A percentile compares a stretch with the other conserved stretches of the same genome.
Conservation (phyloP, 2,888 invertebrate genomes). For the Ditylenchus weischeri region DNA sequence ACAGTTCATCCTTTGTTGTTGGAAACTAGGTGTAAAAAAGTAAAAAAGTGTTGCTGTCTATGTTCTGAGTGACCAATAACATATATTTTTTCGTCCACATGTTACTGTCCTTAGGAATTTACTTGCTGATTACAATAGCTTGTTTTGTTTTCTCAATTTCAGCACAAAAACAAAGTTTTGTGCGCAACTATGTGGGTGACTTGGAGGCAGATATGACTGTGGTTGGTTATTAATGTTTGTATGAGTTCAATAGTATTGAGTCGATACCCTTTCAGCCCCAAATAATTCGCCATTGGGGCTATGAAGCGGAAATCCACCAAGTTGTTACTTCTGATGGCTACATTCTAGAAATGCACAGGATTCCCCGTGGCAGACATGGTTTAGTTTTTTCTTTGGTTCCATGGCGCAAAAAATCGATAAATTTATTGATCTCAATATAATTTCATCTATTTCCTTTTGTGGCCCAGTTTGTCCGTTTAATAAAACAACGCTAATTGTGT, state of each 20-base stretch:
- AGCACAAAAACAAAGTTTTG: constrained; percentile 5
- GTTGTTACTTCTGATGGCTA: constrained; percentile 62
- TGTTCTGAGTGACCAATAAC: too few species aligned
- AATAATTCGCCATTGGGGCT: constrained; percentile 62
- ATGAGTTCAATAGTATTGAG: neutral
- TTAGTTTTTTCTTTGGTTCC: neutral
- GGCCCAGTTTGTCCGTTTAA: neutral
- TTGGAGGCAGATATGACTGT: constrained; percentile 55
- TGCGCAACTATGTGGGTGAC: constrained; percentile 38
- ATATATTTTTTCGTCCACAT: too few species aligned
- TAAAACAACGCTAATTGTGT: too few species aligned
- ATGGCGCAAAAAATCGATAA: too few species aligned
- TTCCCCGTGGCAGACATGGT: constrained; percentile 61
- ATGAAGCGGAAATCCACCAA: constrained; percentile 62
- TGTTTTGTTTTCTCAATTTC: too few species aligned
- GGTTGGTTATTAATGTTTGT: constrained; percentile 32
- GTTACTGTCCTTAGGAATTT: too few species aligned
- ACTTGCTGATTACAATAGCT: too few species aligned
- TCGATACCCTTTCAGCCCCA: constrained; percentile 45
- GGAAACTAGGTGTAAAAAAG: too few species aligned
- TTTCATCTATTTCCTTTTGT: too few species aligned
- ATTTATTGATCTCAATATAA: neutral
- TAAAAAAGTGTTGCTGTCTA: too few species aligned
- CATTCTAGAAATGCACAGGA: constrained; percentile 63
- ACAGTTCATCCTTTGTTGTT: too few species aligned